Evolutionary conservation across 2,888 invertebrate species (phyloP).

Genomic region (Osmoderma eremita): DNA sequence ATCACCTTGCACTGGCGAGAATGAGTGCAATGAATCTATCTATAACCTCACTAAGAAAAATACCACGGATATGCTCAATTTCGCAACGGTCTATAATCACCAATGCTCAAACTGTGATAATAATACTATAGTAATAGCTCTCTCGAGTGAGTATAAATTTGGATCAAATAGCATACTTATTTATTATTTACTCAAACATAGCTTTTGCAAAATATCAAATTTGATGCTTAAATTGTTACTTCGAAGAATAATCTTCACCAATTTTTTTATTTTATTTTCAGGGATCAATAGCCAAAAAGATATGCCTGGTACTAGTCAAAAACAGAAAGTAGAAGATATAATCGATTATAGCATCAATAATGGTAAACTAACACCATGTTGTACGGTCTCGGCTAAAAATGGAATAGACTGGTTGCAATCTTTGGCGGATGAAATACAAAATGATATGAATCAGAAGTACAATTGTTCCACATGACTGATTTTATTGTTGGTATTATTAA

Average conservation of each 20-base stretch:
- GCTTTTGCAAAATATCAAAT: too few species aligned
- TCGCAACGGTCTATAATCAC: conserved; percentile 53
- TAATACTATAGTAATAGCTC: conserved; percentile 43
- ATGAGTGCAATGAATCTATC: neutral
- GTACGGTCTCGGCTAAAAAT: conserved; percentile 13
- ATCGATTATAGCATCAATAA: conserved; percentile 38
- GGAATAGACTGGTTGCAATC: conserved; percentile 1
- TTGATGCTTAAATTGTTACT: too few species aligned
- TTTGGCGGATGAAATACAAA: conserved; percentile 3
- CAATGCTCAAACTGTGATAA: conserved; percentile 41
- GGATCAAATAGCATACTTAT: too few species aligned
- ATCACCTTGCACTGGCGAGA: conserved; percentile 12
- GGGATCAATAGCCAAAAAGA: conserved; percentile 16
- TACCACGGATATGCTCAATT: conserved; percentile 44
- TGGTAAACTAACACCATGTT: conserved; percentile 41
- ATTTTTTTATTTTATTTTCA: conserved; percentile 29
- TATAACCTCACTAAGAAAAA: neutral
- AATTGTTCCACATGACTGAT: conserved; percentile 31
- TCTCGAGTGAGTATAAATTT: conserved; percentile 43
- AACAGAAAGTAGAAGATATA: conserved; percentile 41
- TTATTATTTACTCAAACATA: too few species aligned
- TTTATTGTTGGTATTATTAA: neutral
- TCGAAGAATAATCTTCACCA: too few species aligned
- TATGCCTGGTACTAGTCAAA: conserved; percentile 35
- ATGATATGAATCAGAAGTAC: conserved; percentile 16